These are phyloP conservation scores for Antitype chi DNA, from an alignment of 2,888 invertebrate species.

Conservation along the genomic window DNA sequence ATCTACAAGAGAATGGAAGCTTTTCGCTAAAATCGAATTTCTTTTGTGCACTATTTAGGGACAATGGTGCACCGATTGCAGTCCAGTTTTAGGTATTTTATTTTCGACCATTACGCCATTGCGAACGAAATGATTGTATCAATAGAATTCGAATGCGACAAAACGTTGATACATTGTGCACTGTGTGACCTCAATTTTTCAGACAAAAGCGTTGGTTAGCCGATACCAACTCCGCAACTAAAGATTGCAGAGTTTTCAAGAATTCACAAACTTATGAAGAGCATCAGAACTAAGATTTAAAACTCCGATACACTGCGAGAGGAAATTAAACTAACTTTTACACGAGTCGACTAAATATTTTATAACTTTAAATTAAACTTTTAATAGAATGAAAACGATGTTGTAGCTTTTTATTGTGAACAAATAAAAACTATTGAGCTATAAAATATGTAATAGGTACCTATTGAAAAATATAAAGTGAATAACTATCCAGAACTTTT, in stretches of 20 bases:
- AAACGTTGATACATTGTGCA: slow-evolving; percentile 70
- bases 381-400: slow-evolving; percentile 45
- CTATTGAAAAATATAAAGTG: background rate
- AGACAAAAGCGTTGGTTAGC: slow-evolving; percentile 53
- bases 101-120: slow-evolving; percentile 84
- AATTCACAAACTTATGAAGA: slow-evolving; percentile 55
- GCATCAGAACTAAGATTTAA: slow-evolving; percentile 55
- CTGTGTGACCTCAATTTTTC: slow-evolving; percentile 57
- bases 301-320: slow-evolving; percentile 45
- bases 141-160: slow-evolving; percentile 77
- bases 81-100: slow-evolving; percentile 83
- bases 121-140: slow-evolving; percentile 82
- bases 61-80: slow-evolving; percentile 87
- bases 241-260: slow-evolving; percentile 43
- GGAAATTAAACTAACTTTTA: slow-evolving; percentile 65
- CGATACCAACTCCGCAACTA: slow-evolving; percentile 32
- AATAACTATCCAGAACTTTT: background rate
- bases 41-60: slow-evolving; percentile 85
- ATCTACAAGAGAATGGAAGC: slow-evolving; percentile 71
- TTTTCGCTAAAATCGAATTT: slow-evolving; percentile 79
- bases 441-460: background rate
- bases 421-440: slow-evolving; percentile 6
- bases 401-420: slow-evolving; percentile 5
- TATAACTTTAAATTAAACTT: slow-evolving; percentile 53
- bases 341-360: slow-evolving; percentile 49